Evolutionary conservation across 2,888 invertebrate genomes (phyloP).

Genomic region (Plemyria rubiginata): DNA sequence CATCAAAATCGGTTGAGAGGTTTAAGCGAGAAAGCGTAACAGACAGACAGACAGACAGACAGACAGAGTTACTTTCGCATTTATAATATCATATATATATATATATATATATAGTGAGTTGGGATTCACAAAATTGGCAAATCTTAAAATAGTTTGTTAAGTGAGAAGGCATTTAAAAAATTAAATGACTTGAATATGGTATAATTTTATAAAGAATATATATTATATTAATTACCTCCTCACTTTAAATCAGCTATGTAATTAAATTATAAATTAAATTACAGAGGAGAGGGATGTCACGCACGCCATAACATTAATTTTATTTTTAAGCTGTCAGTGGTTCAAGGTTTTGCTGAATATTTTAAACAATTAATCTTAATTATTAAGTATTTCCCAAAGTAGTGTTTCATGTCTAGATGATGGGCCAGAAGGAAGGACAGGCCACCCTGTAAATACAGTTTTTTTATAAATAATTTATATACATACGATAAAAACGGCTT

Average conservation of each 20-base stretch:
- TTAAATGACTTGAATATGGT: background rate
- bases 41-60: too few relatives aligned
- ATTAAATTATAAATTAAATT: conserved; percentile 10
- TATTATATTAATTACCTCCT: background rate
- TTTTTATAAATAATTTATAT: background rate
- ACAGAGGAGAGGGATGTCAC: conserved; percentile 16
- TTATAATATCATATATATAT: too few relatives aligned
- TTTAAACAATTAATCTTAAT: conserved; percentile 13
- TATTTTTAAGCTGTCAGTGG: conserved; percentile 4
- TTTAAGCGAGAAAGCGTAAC: too few relatives aligned
- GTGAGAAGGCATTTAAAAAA: background rate
- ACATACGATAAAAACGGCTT: too few relatives aligned
- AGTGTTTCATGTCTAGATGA: conserved; percentile 10
- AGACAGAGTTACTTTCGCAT: too few relatives aligned
- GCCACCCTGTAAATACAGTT: conserved; percentile 9
- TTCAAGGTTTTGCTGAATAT: conserved; percentile 16
- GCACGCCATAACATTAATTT: conserved; percentile 7
- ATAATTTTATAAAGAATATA: background rate
- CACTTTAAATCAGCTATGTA: background rate
- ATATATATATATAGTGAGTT: too few relatives aligned
- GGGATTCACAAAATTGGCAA: too few relatives aligned
- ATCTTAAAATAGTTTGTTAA: too few relatives aligned
- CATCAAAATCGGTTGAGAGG: too few relatives aligned
- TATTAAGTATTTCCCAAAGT: conserved; percentile 4
- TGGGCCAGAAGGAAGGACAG: conserved; percentile 14